phyloP scores from a whole-genome alignment of 2,888 invertebrate genomes.

The Xanthorhoe spadicearia region DNA sequence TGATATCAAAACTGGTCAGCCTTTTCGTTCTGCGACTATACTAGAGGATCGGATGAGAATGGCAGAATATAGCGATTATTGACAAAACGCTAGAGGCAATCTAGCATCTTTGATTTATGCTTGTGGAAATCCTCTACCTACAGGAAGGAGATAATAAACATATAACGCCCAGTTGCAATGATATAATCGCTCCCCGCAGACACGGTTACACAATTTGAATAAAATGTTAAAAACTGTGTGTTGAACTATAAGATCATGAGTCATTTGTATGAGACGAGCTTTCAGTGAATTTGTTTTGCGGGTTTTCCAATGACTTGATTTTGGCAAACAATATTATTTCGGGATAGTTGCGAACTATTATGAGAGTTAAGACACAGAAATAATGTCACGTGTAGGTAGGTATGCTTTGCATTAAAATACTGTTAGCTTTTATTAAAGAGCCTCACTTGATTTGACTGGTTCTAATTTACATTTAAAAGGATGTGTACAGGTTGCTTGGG shows the following conservation, averaged over 20 bases:
- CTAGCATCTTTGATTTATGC: slow-evolving; percentile 54
- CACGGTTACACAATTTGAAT: not conserved
- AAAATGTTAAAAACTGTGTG: not conserved
- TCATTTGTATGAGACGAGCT: not conserved
- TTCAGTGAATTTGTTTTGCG: not conserved
- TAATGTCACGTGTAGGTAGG: not conserved
- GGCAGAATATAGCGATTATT: slow-evolving; percentile 33
- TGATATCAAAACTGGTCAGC: no score
- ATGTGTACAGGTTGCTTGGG: no score
- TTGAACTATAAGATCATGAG: not conserved
- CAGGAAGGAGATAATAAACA: slow-evolving; percentile 44
- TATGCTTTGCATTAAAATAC: not conserved
- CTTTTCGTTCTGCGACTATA: no score
- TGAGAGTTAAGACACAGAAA: not conserved
- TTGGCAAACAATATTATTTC: not conserved
- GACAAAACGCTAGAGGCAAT: slow-evolving; percentile 55
- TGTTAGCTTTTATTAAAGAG: no score
- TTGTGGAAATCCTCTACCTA: slow-evolving; percentile 41
- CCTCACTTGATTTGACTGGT: no score
- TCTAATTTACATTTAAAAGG: no score
- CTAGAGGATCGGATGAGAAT: not conserved
- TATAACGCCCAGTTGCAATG: slow-evolving; percentile 40
- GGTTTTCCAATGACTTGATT: not conserved
- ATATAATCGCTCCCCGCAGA: slow-evolving; percentile 16
- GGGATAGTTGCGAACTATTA: not conserved